A percentile compares a stretch with the other conserved stretches of the same genome.
Conservation (phyloP, 2,888 invertebrate genomes). For the Aphidoletes aphidimyza region DNA sequence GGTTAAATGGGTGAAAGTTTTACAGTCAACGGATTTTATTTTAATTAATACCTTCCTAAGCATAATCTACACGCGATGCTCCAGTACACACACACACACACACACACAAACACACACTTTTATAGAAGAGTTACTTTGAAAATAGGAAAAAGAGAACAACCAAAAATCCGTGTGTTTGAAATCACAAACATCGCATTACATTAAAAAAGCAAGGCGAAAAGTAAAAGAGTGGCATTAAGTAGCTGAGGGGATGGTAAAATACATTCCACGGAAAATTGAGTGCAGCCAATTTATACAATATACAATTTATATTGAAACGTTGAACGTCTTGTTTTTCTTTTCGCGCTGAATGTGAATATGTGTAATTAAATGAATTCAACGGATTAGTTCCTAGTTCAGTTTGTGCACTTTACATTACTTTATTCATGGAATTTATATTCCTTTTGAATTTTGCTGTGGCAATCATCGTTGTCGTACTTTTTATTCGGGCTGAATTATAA, state of each 20-base stretch:
- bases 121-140: no score
- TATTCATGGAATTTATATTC: background rate
- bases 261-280: no score
- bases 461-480: background rate
- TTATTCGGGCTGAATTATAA: background rate
- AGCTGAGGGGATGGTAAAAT: no score
- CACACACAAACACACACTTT: no score
- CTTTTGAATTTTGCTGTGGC: background rate
- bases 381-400: slow-evolving; percentile 20
- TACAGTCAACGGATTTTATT: slow-evolving; percentile 54
- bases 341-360: slow-evolving; percentile 3
- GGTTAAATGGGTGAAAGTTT: slow-evolving; percentile 50
- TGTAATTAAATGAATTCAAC: slow-evolving; percentile 40
- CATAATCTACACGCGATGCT: slow-evolving; percentile 40
- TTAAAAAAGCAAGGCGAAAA: background rate
- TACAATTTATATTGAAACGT: no score
- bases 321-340: background rate
- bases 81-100: background rate
- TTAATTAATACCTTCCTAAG: slow-evolving; percentile 54
- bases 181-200: background rate
- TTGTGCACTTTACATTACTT: slow-evolving; percentile 14
- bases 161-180: background rate
- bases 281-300: no score
- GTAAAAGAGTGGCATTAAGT: no score
- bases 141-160: background rate